Evolutionary conservation across 2,797 vertebrate genomes (phyloP).

Genomic region (Numenius phaeopus): DNA sequence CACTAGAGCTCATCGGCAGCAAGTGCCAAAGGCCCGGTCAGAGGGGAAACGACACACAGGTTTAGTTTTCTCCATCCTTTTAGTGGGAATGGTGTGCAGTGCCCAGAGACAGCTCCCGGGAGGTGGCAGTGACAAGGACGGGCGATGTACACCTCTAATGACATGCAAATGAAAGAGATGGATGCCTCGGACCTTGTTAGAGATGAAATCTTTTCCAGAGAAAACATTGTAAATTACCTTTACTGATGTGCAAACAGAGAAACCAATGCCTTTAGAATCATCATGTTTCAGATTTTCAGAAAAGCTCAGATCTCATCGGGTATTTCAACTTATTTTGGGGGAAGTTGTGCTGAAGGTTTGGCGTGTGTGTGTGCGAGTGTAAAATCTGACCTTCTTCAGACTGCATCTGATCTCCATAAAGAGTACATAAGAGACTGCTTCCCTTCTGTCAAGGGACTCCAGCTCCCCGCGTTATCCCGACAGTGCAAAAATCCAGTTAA

Average conservation of each 20-base stretch:
- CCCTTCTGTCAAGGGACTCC: neutral
- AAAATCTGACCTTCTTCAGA: neutral
- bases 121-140: neutral
- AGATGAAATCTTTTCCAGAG: neutral
- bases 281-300: neutral
- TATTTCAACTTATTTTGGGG: neutral
- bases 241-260: neutral
- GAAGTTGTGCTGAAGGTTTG: neutral
- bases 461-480: neutral
- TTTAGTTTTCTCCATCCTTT: neutral
- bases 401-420: neutral
- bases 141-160: fast-evolving
- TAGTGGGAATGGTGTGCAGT: fast-evolving
- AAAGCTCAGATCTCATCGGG: neutral
- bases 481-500: neutral
- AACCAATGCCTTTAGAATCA: neutral
- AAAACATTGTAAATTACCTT: neutral
- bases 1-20: neutral
- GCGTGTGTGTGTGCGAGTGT: too few relatives aligned
- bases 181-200: neutral
- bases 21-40: neutral
- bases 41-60: fast-evolving
- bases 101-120: neutral
- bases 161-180: neutral
- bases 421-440: neutral